Percentiles rank a stretch among this genome's conserved stretches.
phyloP scores from a whole-genome alignment of 2,113 vertebrate genomes.

The Festucalex cinctus region DNA sequence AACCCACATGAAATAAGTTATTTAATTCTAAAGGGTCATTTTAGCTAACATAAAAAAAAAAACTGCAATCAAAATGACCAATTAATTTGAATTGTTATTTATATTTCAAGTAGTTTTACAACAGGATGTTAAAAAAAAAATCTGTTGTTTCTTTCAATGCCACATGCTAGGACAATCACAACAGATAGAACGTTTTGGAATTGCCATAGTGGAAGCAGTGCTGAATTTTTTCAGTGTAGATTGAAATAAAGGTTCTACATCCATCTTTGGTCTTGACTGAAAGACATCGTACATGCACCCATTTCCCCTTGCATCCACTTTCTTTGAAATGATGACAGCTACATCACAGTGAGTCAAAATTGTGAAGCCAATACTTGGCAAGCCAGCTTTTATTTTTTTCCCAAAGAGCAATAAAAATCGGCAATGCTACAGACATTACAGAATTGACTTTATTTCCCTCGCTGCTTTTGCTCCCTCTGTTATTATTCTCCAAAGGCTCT shows the following conservation, averaged over 20 bases:
- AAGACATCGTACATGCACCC: constrained; percentile 69
- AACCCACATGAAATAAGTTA: constrained; percentile 8
- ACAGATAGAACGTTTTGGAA: constrained; percentile 15
- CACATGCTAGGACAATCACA: not conserved
- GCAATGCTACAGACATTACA: constrained; percentile 71
- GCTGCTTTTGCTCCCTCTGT: constrained; percentile 62
- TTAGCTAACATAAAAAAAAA: constrained; percentile 9
- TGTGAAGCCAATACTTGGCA: constrained; percentile 70
- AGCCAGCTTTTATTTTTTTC: constrained; percentile 39
- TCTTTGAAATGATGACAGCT: constrained; percentile 73
- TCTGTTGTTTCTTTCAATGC: not conserved
- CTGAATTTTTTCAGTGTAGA: constrained; percentile 59
- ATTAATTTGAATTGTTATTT: no score
- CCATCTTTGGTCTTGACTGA: constrained; percentile 60
- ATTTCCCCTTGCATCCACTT: constrained; percentile 64
- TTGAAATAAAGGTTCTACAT: constrained; percentile 59
- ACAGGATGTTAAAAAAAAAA: no score
- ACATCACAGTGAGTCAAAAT: constrained; percentile 72
- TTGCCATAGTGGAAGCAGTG: constrained; percentile 41
- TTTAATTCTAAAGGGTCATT: not conserved
- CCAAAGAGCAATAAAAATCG: constrained; percentile 60
- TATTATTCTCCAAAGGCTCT: constrained; percentile 68
- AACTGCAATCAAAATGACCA: no score
- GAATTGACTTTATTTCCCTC: constrained; percentile 68
- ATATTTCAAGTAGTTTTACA: no score